phyloP scores from a whole-genome alignment of 2,888 invertebrate genomes.

The Sialis lutaria region DNA sequence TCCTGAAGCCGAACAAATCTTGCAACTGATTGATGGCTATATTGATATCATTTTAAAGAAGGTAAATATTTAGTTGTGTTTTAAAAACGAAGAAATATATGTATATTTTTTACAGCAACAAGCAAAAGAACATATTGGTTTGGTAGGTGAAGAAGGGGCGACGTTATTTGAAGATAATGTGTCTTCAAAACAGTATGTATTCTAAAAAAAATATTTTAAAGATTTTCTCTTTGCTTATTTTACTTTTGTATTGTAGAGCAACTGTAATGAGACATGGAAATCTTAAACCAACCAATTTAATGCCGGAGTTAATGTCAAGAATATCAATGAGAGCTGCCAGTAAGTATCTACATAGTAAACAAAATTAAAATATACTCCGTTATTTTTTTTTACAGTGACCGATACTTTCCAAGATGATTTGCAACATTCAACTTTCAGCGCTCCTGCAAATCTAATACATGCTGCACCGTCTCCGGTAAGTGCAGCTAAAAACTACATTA shows the following conservation, averaged over 20 bases:
- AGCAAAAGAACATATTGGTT: slow-evolving; percentile 92
- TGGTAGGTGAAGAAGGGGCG: slow-evolving; percentile 96
- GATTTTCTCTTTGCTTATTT: background rate
- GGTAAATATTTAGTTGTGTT: slow-evolving; percentile 20
- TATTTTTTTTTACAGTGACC: slow-evolving; percentile 8
- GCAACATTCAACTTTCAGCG: slow-evolving; percentile 80
- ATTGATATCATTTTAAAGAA: slow-evolving; percentile 98
- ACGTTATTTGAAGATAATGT: slow-evolving; percentile 97
- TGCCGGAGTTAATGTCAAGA: slow-evolving; percentile 85
- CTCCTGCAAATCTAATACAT: slow-evolving; percentile 72
- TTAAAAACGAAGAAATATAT: background rate
- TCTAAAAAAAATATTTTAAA: background rate
- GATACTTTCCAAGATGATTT: slow-evolving; percentile 51
- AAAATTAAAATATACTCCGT: slow-evolving; percentile 13
- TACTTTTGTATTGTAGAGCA: slow-evolving; percentile 36
- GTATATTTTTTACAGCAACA: slow-evolving; percentile 41
- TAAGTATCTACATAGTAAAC: slow-evolving; percentile 22
- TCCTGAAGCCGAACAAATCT: slow-evolving; percentile 95
- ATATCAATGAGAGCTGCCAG: slow-evolving; percentile 78
- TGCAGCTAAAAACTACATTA: slow-evolving; percentile 7
- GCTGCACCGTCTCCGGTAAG: slow-evolving; percentile 14
- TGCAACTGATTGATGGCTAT: slow-evolving; percentile 95
- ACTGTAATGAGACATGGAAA: slow-evolving; percentile 82
- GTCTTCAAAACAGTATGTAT: slow-evolving; percentile 73
- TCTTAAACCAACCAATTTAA: slow-evolving; percentile 66